Evolutionary conservation across 2,113 vertebrate genomes (phyloP).

Genomic region (Ammodytes marinus): DNA sequence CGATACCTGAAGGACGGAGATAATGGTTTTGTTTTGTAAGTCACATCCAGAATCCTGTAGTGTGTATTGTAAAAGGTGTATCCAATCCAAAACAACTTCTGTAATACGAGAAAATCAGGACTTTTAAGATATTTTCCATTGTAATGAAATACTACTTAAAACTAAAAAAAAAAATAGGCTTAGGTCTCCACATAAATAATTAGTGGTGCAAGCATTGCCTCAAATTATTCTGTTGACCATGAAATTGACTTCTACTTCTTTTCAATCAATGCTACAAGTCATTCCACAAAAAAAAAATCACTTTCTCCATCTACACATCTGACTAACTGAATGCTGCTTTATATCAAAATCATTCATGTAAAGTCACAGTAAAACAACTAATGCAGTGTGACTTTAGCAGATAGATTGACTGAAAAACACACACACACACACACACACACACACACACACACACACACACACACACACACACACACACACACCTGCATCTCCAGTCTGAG

Average conservation of each 20-base stretch:
- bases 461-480: conserved; percentile 1
- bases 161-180: background rate
- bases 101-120: too few species aligned
- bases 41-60: background rate
- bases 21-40: background rate
- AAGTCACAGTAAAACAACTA: background rate
- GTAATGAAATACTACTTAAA: background rate
- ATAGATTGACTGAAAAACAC: too few species aligned
- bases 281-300: background rate
- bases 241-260: background rate
- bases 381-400: too few species aligned
- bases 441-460: background rate
- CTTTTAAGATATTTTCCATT: too few species aligned
- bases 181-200: background rate
- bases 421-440: too few species aligned
- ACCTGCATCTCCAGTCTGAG: conserved; percentile 89
- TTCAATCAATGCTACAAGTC: background rate
- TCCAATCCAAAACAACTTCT: background rate
- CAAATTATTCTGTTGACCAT: background rate
- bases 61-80: background rate
- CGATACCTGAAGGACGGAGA: conserved; percentile 84
- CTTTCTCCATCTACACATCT: background rate
- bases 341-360: background rate
- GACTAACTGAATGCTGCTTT: background rate
- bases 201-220: background rate